Evolutionary conservation across 2,888 invertebrate genomes (phyloP).

Genomic region (Spodoptera exigua): DNA sequence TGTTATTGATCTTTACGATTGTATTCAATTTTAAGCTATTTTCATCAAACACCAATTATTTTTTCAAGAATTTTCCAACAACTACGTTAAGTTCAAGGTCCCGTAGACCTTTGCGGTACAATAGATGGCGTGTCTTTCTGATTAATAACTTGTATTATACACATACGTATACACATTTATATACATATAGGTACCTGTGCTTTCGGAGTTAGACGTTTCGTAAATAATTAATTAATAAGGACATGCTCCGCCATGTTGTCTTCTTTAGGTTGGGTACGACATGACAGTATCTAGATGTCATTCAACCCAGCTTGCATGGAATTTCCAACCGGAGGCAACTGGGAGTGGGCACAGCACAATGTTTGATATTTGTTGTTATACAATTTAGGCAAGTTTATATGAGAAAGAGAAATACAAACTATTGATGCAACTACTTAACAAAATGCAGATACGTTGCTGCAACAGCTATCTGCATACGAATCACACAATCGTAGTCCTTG

Average conservation of each 20-base stretch:
- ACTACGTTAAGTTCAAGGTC: conserved; percentile 26
- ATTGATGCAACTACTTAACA: conserved; percentile 29
- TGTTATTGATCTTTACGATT: conserved; percentile 36
- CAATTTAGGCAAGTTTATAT: background rate
- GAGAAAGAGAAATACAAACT: conserved; percentile 16
- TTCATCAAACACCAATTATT: conserved; percentile 20
- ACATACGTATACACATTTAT: conserved; percentile 11
- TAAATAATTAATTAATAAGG: conserved; percentile 14
- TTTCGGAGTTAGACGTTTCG: background rate
- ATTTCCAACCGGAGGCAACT: conserved; percentile 7
- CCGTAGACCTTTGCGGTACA: conserved; percentile 10
- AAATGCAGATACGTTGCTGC: conserved; percentile 44
- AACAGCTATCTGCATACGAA: conserved; percentile 49
- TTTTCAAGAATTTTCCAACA: conserved; percentile 26
- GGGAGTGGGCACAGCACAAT: background rate
- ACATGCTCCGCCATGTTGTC: conserved; percentile 1
- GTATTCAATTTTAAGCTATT: conserved; percentile 34
- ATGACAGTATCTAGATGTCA: conserved; percentile 19
- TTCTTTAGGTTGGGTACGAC: background rate
- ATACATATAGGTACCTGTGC: too few relatives aligned
- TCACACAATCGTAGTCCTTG: conserved; percentile 57
- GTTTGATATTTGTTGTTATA: background rate
- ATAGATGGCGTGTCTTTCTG: conserved; percentile 4
- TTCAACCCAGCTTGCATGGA: conserved; percentile 28
- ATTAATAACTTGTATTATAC: conserved; percentile 4